Evolutionary conservation across 2,113 vertebrate species (phyloP).

Genomic region (Scytalopus superciliaris): DNA sequence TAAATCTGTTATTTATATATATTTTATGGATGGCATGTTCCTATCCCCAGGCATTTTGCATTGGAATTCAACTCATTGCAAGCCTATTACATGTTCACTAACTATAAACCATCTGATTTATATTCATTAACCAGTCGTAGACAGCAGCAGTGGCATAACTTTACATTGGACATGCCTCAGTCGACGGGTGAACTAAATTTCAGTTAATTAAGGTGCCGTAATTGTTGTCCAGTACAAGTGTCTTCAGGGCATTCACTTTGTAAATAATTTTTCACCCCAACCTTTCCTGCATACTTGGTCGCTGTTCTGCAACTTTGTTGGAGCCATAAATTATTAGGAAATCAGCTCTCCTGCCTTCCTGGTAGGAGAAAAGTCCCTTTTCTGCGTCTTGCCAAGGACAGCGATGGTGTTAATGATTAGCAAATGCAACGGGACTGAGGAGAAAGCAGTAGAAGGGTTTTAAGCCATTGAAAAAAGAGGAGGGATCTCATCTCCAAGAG

Average conservation of each 20-base stretch:
- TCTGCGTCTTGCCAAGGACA: not conserved
- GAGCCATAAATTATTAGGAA: conserved; percentile 29
- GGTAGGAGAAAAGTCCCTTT: not conserved
- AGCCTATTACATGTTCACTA: conserved; percentile 80
- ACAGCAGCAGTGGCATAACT: conserved; percentile 74
- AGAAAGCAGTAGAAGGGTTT: not conserved
- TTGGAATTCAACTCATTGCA: conserved; percentile 81
- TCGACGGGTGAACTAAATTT: conserved; percentile 76
- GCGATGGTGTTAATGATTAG: accelerated
- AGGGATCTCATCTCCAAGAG: not conserved
- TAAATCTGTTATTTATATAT: conserved; percentile 57
- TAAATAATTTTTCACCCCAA: conserved; percentile 79
- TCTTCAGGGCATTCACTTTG: conserved; percentile 78
- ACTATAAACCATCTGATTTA: conserved; percentile 89
- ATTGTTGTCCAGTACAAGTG: conserved; percentile 83
- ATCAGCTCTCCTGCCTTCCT: not conserved
- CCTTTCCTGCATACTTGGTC: conserved; percentile 19
- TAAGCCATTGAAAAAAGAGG: not conserved
- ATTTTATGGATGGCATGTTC: conserved; percentile 73
- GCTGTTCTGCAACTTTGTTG: conserved; percentile 41
- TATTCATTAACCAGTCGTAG: conserved; percentile 86
- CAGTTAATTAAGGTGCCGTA: conserved; percentile 83
- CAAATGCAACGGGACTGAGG: not conserved
- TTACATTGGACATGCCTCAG: conserved; percentile 75
- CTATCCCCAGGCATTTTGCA: conserved; percentile 78